A percentile compares a stretch with the other conserved stretches of the same genome.
phyloP scores from a whole-genome alignment of 2,113 vertebrate genomes.

The Phaetusa simplex region DNA sequence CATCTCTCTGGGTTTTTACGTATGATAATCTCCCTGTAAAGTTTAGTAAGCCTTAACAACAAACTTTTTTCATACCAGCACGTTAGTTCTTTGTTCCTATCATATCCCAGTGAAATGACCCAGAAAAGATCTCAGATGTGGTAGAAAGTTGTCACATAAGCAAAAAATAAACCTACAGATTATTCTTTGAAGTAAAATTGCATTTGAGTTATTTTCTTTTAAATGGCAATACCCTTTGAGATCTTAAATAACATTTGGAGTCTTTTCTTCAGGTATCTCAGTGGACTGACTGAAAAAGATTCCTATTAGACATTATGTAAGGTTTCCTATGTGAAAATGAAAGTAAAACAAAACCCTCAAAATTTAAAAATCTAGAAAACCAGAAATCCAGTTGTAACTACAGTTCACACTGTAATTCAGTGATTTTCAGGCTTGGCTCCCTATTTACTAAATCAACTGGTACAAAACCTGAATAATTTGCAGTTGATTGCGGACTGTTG shows the following conservation, averaged over 20 bases:
- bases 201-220: background rate
- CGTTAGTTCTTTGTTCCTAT: background rate
- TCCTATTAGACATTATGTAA: background rate
- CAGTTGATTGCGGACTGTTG: background rate
- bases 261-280: background rate
- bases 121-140: background rate
- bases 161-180: background rate
- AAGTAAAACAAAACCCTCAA: background rate
- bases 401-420: background rate
- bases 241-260: background rate
- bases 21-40: background rate
- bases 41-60: background rate
- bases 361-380: background rate
- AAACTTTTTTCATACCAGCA: background rate
- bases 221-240: background rate
- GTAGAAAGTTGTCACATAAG: background rate
- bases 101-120: background rate
- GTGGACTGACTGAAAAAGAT: background rate
- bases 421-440: background rate
- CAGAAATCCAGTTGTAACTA: background rate
- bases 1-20: background rate
- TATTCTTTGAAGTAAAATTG: background rate
- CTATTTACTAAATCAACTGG: background rate
- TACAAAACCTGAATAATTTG: background rate
- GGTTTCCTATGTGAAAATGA: background rate